Percentiles rank a stretch among this genome's conserved stretches.
Evolutionary conservation across 2,888 invertebrate species (phyloP).

Genomic region (Andrena bicolor): DNA sequence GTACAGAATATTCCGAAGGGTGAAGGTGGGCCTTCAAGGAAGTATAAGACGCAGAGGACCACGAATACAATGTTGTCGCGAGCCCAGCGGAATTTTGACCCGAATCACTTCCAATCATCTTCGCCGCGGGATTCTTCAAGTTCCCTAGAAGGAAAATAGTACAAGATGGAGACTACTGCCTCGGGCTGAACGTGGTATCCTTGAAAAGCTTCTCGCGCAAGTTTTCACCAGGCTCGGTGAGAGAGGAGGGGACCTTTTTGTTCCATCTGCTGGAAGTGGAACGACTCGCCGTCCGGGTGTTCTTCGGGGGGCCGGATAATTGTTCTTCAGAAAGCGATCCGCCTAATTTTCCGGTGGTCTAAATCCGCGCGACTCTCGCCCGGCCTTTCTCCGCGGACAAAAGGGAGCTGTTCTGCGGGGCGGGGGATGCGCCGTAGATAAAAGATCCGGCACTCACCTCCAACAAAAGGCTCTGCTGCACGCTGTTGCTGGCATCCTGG

Average conservation of each 20-base stretch:
- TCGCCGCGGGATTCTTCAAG: not conserved
- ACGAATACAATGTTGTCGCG: not conserved
- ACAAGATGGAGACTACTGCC: not conserved
- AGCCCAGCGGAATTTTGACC: not conserved
- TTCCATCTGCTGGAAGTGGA: constrained; percentile 8
- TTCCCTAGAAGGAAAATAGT: not conserved
- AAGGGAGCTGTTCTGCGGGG: constrained; percentile 7
- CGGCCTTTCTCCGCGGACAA: constrained; percentile 18
- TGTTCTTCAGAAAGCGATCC: constrained; percentile 36
- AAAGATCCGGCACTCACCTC: constrained; percentile 74
- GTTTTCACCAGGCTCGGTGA: not conserved
- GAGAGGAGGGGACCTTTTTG: constrained; percentile 12
- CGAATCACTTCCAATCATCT: not conserved
- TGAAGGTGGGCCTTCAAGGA: too few species aligned
- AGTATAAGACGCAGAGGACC: not conserved
- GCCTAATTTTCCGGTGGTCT: constrained; percentile 51
- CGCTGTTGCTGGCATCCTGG: constrained; percentile 79
- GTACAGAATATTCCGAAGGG: too few species aligned
- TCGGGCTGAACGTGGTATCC: not conserved
- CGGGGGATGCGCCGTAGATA: constrained; percentile 10
- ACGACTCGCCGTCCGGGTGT: constrained; percentile 9
- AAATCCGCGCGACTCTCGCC: constrained; percentile 11
- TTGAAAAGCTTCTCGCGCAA: not conserved
- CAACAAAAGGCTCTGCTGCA: constrained; percentile 75
- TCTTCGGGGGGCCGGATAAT: constrained; percentile 31